Conservation (phyloP, 2,888 invertebrate genomes). For the Alloplasta piceator region DNA sequence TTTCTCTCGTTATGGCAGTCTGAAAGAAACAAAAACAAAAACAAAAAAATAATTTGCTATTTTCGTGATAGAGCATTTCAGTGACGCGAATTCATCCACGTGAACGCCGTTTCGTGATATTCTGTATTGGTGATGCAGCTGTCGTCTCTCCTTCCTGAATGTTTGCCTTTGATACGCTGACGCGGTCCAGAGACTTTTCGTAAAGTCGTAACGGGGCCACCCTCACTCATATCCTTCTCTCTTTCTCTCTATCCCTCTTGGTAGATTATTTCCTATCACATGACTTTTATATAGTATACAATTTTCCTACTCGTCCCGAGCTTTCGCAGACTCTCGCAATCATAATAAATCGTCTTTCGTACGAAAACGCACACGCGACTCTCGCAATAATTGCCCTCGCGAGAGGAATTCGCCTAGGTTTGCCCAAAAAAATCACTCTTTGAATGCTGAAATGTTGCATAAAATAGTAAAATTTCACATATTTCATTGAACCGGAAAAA, state of each 20-base stretch:
- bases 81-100: slow-evolving; percentile 71
- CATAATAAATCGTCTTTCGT: slow-evolving; percentile 52
- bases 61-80: slow-evolving; percentile 56
- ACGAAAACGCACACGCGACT: slow-evolving; percentile 25
- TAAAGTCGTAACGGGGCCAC: slow-evolving; percentile 61
- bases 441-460: too few relatives aligned
- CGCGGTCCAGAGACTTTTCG: slow-evolving; percentile 57
- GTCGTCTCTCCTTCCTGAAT: slow-evolving; percentile 67
- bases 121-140: slow-evolving; percentile 68
- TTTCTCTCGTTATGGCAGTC: background rate
- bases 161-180: slow-evolving; percentile 49
- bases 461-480: too few relatives aligned
- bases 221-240: slow-evolving; percentile 50
- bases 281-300: too few relatives aligned
- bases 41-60: slow-evolving; percentile 29
- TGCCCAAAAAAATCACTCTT: background rate
- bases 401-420: background rate
- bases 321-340: slow-evolving; percentile 35
- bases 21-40: background rate
- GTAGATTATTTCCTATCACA: too few relatives aligned
- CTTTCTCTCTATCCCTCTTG: slow-evolving; percentile 50
- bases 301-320: background rate
- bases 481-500: too few relatives aligned
- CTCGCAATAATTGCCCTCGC: slow-evolving; percentile 29
- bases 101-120: slow-evolving; percentile 37